phyloP scores from a whole-genome alignment of 2,888 invertebrate genomes.

The Rotaria magnacalcarata region DNA sequence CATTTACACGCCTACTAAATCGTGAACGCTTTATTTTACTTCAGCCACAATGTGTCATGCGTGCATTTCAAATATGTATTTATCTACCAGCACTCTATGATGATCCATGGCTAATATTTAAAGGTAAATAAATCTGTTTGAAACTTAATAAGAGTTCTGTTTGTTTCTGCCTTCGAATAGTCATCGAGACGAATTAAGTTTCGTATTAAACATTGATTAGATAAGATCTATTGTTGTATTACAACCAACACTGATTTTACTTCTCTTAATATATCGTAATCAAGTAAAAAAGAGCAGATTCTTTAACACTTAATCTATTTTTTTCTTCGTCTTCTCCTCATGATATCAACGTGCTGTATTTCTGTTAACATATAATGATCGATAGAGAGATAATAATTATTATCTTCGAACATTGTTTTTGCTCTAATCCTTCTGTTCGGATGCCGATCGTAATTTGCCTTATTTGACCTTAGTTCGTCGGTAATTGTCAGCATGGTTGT shows the following conservation, averaged over 20 bases:
- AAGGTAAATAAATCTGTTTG: not conserved
- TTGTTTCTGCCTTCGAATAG: not conserved
- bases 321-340: not conserved
- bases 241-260: too few relatives aligned
- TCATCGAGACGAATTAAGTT: not conserved
- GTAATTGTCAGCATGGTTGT: not conserved
- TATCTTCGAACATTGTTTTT: not conserved
- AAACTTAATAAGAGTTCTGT: not conserved
- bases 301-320: not conserved
- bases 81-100: constrained; percentile 10
- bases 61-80: constrained; percentile 31
- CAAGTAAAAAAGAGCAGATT: not conserved
- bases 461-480: not conserved
- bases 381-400: not conserved
- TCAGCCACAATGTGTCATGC: constrained; percentile 34
- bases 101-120: constrained; percentile 28
- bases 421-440: not conserved
- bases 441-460: not conserved
- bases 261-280: not conserved
- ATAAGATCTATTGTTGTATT: not conserved
- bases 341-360: not conserved
- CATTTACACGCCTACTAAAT: not conserved
- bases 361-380: not conserved
- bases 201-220: not conserved
- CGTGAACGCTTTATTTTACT: not conserved